Percentiles rank a stretch among this genome's conserved stretches.
phyloP scores from a whole-genome alignment of 2,113 vertebrate genomes.

The Rallus limicola region DNA sequence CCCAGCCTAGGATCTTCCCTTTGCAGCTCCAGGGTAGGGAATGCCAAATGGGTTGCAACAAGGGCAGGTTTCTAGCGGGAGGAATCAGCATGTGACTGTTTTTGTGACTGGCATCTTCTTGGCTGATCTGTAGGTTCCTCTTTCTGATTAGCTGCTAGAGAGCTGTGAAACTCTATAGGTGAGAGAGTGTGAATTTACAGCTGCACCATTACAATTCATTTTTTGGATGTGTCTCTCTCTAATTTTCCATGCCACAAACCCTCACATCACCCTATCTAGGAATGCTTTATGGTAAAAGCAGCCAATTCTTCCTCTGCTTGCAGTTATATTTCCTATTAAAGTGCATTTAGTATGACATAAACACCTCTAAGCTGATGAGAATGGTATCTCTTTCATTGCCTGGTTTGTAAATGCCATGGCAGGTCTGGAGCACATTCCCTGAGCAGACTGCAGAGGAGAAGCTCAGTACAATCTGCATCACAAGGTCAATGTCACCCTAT shows the following conservation, averaged over 20 bases:
- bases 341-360: neutral
- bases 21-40: neutral
- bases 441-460: neutral
- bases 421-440: neutral
- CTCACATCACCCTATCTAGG: neutral
- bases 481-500: neutral
- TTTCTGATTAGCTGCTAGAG: neutral
- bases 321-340: neutral
- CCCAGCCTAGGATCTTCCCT: neutral
- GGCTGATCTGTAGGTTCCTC: neutral
- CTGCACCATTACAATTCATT: neutral
- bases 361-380: neutral
- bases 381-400: neutral
- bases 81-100: neutral
- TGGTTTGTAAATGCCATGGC: neutral
- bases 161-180: neutral
- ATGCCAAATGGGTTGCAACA: neutral
- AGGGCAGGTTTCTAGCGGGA: neutral
- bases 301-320: neutral
- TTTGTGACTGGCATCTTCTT: neutral
- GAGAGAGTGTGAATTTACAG: neutral
- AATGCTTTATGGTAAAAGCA: conserved; percentile 16
- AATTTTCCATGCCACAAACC: neutral
- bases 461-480: neutral
- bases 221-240: neutral